phyloP scores from a whole-genome alignment of 2,113 vertebrate species.

The Paramormyrops kingsleyae region DNA sequence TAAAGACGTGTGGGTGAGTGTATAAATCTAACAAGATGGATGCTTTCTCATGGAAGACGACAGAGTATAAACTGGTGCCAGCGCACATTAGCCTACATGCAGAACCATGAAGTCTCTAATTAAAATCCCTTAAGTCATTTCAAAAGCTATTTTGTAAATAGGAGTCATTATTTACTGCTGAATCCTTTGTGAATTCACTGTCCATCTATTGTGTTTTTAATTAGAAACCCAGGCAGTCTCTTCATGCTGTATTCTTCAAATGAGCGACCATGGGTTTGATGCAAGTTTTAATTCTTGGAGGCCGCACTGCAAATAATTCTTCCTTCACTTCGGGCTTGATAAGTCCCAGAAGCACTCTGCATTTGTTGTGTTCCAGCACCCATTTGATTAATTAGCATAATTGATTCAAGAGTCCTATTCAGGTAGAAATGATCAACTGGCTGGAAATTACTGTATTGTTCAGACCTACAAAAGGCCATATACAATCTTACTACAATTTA shows the following conservation, averaged over 20 bases:
- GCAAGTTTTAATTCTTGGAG: background rate
- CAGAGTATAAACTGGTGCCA: background rate
- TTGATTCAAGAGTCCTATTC: background rate
- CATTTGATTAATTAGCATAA: background rate
- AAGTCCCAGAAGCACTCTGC: background rate
- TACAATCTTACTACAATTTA: slow-evolving; percentile 31
- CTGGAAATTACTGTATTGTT: background rate
- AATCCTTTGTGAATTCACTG: background rate
- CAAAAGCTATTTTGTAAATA: background rate
- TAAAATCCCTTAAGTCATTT: background rate
- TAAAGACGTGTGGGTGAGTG: background rate
- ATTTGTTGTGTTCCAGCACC: background rate
- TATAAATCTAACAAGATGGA: background rate
- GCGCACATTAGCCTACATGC: background rate
- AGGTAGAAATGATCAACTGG: background rate
- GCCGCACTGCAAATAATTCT: background rate
- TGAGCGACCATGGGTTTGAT: background rate
- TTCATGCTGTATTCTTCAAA: background rate
- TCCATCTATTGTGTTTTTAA: background rate
- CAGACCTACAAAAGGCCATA: background rate
- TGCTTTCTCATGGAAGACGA: background rate
- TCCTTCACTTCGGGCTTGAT: background rate
- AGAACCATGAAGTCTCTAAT: background rate
- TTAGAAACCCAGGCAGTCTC: background rate
- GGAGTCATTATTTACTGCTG: background rate